Base-by-base conservation (phyloP, 2,797 vertebrate genomes). In the Lagodon rhomboides region DNA sequence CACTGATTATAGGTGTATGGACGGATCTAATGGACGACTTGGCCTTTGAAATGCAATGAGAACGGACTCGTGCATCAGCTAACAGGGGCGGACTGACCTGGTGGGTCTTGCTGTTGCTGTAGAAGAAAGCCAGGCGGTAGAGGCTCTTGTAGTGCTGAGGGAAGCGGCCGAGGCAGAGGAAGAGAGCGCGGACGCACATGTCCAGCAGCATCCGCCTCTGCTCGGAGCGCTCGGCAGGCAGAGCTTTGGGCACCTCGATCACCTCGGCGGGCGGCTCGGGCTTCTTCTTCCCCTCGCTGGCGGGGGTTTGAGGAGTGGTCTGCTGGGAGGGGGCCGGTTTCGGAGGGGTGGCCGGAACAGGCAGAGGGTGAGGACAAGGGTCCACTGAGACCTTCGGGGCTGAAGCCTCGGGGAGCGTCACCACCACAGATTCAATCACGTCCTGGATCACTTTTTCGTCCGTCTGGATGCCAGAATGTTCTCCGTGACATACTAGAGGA, bases 81-180 rank as follows among this genome's bases (percentile, higher is more conserved):
- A 63, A 74, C 23, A 65, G 55, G 16, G 53, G 5, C 18, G 50
- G 43, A 78, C 95, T 96, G 80, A 99, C 98, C 96, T 95, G 96
- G 88, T 99, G 97, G 0, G 96, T 97, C 75, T 94, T 96, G 96
- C 98, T 98, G 95, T 96, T 96, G 10, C 94, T 92, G 78, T 99
- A 99, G 67, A 99, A 97, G 87, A 95, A 98, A 3, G 98, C 98
- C 93, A 99, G 89, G 2, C 98, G 96, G 92, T 99, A 99, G 58
- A 99, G 96, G 79, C 98, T 99, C 94, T 99, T 99, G 93, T 99
- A 99, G 95, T 99, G 98, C 94, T 99, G 98, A 0, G 98, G 98
- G 86, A 98, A 99, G 78, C 98, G 98, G 85, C 97, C 93, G 60
- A 99, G 96, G 92, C 98, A 99, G 63, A 98, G 94, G 86, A 94